These are phyloP conservation scores for Siniperca undulata DNA, from an alignment of 2,797 vertebrate species.

Conservation along the genomic window DNA sequence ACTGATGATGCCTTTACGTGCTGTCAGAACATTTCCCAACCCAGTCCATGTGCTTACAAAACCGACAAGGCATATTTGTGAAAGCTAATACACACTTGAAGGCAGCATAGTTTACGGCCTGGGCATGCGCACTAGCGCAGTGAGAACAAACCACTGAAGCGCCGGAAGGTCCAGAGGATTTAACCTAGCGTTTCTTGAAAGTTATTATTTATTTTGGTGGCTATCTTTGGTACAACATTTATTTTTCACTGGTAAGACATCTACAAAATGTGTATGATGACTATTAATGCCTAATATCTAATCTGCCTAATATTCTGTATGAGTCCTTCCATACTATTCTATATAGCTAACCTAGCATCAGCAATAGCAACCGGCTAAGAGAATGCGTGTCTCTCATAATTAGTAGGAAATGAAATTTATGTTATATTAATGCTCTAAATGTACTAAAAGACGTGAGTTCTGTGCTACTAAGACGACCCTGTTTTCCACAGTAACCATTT, in stretches of 20 bases:
- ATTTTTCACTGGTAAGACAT: slow-evolving; percentile 50
- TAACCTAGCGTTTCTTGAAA: neutral
- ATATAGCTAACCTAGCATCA: neutral
- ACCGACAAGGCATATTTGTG: neutral
- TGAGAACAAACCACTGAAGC: neutral
- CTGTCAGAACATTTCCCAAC: neutral
- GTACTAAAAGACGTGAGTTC: accelerated
- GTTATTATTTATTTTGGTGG: slow-evolving; percentile 25
- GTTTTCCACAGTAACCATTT: neutral
- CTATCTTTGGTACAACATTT: neutral
- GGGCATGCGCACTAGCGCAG: slow-evolving; percentile 49
- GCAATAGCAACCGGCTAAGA: slow-evolving; percentile 39
- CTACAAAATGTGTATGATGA: neutral
- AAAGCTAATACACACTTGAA: slow-evolving; percentile 1
- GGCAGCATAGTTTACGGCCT: neutral
- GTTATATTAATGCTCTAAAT: neutral
- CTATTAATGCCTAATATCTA: neutral
- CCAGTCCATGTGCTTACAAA: no score
- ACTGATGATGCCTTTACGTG: neutral
- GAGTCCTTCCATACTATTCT: neutral
- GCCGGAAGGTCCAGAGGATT: neutral
- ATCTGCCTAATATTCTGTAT: neutral
- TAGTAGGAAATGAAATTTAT: neutral
- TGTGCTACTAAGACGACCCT: neutral
- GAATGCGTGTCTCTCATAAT: neutral